These are phyloP conservation scores for Cosmorhoe ocellata DNA, from an alignment of 2,888 invertebrate genomes.

Conservation along the genomic window DNA sequence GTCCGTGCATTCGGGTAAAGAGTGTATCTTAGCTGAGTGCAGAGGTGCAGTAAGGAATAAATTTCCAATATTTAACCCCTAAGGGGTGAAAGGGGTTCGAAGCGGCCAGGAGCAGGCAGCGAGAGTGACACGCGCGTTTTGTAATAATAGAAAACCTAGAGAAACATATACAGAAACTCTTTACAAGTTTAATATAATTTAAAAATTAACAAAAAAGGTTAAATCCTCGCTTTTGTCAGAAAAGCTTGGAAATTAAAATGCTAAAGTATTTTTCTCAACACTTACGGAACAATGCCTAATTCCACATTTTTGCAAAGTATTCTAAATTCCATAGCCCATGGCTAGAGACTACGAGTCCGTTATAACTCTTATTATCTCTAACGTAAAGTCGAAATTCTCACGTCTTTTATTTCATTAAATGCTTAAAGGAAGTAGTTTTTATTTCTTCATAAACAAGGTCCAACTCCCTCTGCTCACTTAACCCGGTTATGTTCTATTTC, in stretches of 20 bases:
- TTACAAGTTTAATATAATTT: too few species aligned
- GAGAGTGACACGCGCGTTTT: too few species aligned
- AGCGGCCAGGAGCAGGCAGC: too few species aligned
- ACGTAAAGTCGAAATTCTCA: neutral
- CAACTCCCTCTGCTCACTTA: neutral
- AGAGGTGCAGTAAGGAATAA: too few species aligned
- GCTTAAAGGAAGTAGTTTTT: neutral
- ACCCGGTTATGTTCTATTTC: neutral
- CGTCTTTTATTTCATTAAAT: neutral
- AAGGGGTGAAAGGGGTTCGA: too few species aligned
- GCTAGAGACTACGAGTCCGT: neutral
- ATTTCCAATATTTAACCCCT: too few species aligned
- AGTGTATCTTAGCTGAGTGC: too few species aligned
- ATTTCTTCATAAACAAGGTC: neutral
- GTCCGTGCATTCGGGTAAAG: too few species aligned
- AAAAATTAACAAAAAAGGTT: too few species aligned
- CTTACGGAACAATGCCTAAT: conserved; percentile 5
- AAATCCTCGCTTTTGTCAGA: neutral
- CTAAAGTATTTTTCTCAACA: conserved; percentile 6
- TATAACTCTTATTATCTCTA: neutral
- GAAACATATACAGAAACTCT: too few species aligned
- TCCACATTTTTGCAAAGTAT: conserved; percentile 8
- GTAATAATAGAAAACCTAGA: too few species aligned
- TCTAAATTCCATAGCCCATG: conserved; percentile 6
- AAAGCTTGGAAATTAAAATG: neutral